Base-by-base conservation (phyloP, 2,888 invertebrate species). In the Nesidiocoris tenuis region DNA sequence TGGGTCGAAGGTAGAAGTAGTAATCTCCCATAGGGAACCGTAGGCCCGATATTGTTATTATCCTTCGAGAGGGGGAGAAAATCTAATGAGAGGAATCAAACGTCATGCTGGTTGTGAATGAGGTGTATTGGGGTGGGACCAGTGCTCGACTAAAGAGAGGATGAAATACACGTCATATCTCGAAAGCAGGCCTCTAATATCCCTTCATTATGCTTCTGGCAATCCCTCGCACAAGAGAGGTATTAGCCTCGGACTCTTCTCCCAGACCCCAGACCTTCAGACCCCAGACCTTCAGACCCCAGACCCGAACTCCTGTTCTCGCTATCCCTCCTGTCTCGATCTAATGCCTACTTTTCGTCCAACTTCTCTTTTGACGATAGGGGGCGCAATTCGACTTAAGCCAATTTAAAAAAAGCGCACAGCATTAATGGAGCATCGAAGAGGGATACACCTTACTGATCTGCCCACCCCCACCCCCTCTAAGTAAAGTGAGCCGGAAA, bases 121-220 rank as follows among this genome's bases (percentile, higher is more conserved):
- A 39, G 3, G 59, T n/a, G 5, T 16, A 59, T 9, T 59, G n/a
- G 3, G 19, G 5, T 3, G 59, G 59, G 59, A 59, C 3, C 59
- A 70, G 59, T 22, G 55, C 22, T 19, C n/a, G 22, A 7, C 25
- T n/a, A 67, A 55, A 54, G 67, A 55, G 67, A 67, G 67, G 70
- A 70, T 61, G 70, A 70, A 70, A 70, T 70, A 70, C 70, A 59
- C 70, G 70, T 70, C 70, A 70, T 70, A 70, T 70, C 70, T 70
- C 70, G 70, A 70, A 57, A 70, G 59, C 70, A 70, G 70, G 25
- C 70, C 70, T 61, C 59, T 70, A 70, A 70, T 70, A 67, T 67
- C 67, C 67, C 67, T 67, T 67, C 67, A 67, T 67, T 67, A 67
- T 67, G 56, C 67, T 55, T 56, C 55, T 55, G 67, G 56, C 19